phyloP scores from a whole-genome alignment of 2,888 invertebrate species.

The Agriopis leucophaearia region DNA sequence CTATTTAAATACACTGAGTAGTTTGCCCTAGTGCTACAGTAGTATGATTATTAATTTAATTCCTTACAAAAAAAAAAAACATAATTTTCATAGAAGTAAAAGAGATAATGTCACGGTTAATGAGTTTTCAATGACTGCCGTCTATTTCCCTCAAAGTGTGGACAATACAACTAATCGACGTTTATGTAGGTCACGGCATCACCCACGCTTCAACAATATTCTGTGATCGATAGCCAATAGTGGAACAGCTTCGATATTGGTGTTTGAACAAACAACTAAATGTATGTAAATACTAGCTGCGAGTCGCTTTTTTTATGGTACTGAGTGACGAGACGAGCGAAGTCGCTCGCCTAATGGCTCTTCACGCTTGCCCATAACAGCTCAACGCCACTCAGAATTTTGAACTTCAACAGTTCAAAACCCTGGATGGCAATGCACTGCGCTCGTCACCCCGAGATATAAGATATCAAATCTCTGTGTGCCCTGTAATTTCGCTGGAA shows the following conservation, averaged over 20 bases:
- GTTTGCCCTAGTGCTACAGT: too few species aligned
- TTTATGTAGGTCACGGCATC: slow-evolving; percentile 38
- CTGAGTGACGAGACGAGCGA: too few species aligned
- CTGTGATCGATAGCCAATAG: slow-evolving; percentile 24
- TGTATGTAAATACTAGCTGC: neutral
- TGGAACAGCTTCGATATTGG: slow-evolving; percentile 4
- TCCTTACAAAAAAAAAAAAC: neutral
- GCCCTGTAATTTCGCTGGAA: too few species aligned
- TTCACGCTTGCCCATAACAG: too few species aligned
- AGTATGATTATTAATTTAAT: neutral
- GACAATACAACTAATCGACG: slow-evolving; percentile 21
- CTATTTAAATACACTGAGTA: too few species aligned
- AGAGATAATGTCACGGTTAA: slow-evolving; percentile 15
- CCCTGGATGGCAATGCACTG: too few species aligned
- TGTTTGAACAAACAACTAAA: neutral
- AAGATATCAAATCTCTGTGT: too few species aligned
- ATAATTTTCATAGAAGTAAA: neutral
- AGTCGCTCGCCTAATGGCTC: too few species aligned
- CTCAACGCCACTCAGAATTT: too few species aligned
- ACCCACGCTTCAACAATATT: slow-evolving; percentile 39
- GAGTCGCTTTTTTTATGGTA: too few species aligned
- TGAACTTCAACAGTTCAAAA: too few species aligned
- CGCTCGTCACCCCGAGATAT: too few species aligned
- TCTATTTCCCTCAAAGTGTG: slow-evolving; percentile 2
- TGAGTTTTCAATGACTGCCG: slow-evolving; percentile 21